These are phyloP conservation scores for Pogonomyrmex barbatus DNA, from an alignment of 1,140 invertebrate genomes.

Conservation along the genomic window DNA sequence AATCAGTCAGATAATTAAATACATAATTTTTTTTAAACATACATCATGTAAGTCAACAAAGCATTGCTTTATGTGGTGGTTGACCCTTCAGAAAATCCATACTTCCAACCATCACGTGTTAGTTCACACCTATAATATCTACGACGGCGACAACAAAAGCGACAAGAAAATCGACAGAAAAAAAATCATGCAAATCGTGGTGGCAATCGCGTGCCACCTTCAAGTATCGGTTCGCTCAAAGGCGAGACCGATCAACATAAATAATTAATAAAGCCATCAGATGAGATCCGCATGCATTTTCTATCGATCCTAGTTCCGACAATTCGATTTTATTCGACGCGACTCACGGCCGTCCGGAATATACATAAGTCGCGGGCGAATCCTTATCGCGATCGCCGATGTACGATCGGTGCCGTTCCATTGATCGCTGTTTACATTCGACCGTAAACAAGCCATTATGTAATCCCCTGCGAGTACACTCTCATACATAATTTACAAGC, in stretches of 20 bases:
- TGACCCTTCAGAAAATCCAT: constrained; percentile 30
- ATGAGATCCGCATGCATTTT: constrained; percentile 43
- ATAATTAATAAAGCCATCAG: constrained; percentile 73
- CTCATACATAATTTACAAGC: constrained; percentile 80
- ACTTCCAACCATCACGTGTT: not conserved
- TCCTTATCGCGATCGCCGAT: constrained; percentile 49
- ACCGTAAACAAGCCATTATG: constrained; percentile 82
- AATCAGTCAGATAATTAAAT: not conserved
- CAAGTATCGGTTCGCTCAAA: constrained; percentile 18
- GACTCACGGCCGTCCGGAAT: constrained; percentile 35
- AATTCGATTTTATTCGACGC: constrained; percentile 57
- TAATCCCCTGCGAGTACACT: constrained; percentile 77
- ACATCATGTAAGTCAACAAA: not conserved
- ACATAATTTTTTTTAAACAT: not conserved
- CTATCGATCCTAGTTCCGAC: constrained; percentile 13
- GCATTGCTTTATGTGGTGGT: not conserved
- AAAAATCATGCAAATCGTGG: constrained; percentile 10
- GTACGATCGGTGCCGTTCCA: constrained; percentile 67
- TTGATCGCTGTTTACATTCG: constrained; percentile 81
- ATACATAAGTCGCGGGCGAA: constrained; percentile 15
- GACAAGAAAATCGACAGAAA: constrained; percentile 9
- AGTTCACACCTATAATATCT: constrained; percentile 19
- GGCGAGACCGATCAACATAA: constrained; percentile 56
- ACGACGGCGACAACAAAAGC: not conserved
- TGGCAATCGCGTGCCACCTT: constrained; percentile 52